Conservation (phyloP, 1,140 invertebrate species). For the Scaptodrosophila lebanonensis region DNA sequence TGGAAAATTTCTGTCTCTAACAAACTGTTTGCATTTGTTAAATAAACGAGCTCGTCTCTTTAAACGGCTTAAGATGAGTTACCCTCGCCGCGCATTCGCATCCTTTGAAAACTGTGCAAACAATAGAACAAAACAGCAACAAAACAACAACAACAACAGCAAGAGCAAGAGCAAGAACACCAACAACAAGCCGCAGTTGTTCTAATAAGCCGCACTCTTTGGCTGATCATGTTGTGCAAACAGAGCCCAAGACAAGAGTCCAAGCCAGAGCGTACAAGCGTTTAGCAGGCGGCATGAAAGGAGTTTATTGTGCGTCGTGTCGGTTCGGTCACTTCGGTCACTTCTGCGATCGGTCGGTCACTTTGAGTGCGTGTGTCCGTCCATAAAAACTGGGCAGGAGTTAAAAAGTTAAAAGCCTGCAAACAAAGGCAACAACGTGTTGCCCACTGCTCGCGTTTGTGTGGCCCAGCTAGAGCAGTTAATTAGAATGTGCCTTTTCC, state of each 20-base stretch:
- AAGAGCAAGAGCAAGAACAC: constrained; percentile 9
- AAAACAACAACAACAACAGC: background rate
- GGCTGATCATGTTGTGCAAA: constrained; percentile 66
- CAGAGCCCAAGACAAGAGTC: constrained; percentile 8
- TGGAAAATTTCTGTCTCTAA: constrained; percentile 39
- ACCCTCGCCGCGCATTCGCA: constrained; percentile 21
- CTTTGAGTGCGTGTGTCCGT: constrained; percentile 49
- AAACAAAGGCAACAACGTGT: constrained; percentile 41
- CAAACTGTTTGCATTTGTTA: constrained; percentile 72
- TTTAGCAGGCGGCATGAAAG: constrained; percentile 54
- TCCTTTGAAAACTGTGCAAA: constrained; percentile 70
- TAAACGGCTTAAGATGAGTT: background rate
- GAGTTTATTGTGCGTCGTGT: constrained; percentile 66
- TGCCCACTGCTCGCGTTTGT: constrained; percentile 58
- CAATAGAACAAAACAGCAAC: constrained; percentile 28
- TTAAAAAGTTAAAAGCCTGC: constrained; percentile 62
- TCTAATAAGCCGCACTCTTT: constrained; percentile 68
- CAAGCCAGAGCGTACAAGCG: constrained; percentile 42
- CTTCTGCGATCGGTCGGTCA: no score
- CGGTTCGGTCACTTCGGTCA: no score
- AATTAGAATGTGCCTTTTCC: constrained; percentile 64
- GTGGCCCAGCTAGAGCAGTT: constrained; percentile 71
- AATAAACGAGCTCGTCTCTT: constrained; percentile 46
- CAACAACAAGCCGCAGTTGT: constrained; percentile 24
- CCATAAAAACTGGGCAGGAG: constrained; percentile 47